phyloP scores from a whole-genome alignment of 2,797 vertebrate genomes.

The Phalanger gymnotis region DNA sequence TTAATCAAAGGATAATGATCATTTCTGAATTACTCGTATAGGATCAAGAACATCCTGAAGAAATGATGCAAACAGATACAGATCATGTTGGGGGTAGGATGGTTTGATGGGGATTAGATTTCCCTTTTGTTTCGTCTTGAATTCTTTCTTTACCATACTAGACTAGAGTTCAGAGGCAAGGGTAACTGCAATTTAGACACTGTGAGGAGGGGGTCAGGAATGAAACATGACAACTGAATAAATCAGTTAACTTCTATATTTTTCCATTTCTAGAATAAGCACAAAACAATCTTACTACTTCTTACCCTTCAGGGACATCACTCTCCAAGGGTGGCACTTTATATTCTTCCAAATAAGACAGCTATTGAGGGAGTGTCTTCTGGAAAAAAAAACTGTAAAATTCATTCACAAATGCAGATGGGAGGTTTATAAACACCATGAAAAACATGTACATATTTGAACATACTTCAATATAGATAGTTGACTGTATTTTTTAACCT shows the following conservation, averaged over 20 bases:
- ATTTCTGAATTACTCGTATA: neutral
- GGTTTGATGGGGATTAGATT: neutral
- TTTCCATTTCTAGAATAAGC: neutral
- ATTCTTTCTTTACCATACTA: conserved; percentile 15
- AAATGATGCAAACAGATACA: neutral
- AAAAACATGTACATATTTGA: neutral
- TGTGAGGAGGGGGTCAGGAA: neutral
- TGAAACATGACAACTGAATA: neutral
- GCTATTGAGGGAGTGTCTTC: neutral
- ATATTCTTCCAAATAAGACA: neutral
- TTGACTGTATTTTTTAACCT: conserved; percentile 8
- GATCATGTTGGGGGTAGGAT: neutral
- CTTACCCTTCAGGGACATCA: neutral
- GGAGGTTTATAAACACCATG: conserved; percentile 17
- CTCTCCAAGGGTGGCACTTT: neutral
- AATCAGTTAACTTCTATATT: neutral
- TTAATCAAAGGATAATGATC: neutral
- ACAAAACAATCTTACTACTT: neutral
- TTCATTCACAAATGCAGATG: neutral
- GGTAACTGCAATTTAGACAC: neutral
- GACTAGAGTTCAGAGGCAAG: conserved; percentile 8
- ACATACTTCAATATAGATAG: neutral
- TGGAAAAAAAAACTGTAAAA: neutral
- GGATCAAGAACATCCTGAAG: neutral
- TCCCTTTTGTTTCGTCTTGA: conserved; percentile 2